A percentile compares a stretch with the other conserved stretches of the same genome.
Conservation (phyloP, 2,888 invertebrate species). For the Leuctra nigra region DNA sequence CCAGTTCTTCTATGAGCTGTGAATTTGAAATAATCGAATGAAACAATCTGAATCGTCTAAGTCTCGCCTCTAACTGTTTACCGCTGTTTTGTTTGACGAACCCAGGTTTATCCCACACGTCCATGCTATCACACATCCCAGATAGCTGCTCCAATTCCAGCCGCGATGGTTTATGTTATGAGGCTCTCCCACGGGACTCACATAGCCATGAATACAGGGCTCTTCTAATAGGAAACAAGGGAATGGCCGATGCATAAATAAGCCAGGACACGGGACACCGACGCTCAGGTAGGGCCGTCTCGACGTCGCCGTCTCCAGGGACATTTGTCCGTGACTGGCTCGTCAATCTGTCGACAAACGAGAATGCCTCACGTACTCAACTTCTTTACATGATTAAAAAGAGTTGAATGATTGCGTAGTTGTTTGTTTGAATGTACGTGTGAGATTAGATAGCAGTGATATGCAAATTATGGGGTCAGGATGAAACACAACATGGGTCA, state of each 20-base stretch:
- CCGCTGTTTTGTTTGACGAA: no score
- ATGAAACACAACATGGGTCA: no score
- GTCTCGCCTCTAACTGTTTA: no score
- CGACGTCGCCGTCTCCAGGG: background rate
- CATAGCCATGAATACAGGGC: background rate
- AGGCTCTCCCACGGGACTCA: background rate
- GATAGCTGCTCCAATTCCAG: no score
- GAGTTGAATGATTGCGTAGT: background rate
- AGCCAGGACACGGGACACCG: background rate
- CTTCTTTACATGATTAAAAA: background rate
- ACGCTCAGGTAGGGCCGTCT: background rate
- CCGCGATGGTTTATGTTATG: no score
- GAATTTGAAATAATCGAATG: no score
- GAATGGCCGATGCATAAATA: slow-evolving; percentile 9
- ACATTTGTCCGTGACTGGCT: background rate
- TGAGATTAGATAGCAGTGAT: no score
- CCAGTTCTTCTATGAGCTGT: no score
- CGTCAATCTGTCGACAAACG: background rate
- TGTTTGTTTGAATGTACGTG: background rate
- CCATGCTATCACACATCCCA: no score
- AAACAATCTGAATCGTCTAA: no score
- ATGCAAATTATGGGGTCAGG: no score
- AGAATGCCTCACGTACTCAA: background rate
- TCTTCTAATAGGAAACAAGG: slow-evolving; percentile 9
- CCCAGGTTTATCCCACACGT: no score